Base-by-base conservation (phyloP, 2,888 invertebrate species). In the Brachypalpus laphriformis region DNA sequence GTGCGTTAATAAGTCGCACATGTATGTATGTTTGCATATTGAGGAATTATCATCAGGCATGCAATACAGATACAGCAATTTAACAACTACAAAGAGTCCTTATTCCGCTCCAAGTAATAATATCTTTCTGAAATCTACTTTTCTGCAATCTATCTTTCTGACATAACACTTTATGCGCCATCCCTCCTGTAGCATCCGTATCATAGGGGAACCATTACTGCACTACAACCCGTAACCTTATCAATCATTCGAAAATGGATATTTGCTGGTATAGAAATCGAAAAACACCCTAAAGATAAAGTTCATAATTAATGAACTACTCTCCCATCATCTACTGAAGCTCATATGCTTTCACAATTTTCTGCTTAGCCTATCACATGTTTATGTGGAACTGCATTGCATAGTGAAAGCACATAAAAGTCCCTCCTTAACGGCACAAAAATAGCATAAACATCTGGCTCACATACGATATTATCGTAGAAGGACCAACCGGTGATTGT, bases 291-390 rank as follows among this genome's bases (percentile, higher is more conserved):
- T 31, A 28, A 37, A 66, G 75, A 75, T 66, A 75, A 66, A 57
- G 25, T 56, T 57, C 54, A 66, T 65, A 66, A 66, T 75, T 57
- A 75, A 75, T 75, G 65, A 65, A 63, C 22, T 37, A 47, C 37
- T 28, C 75, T 65, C 25, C 9, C 4, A 22, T 45, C 11, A 25
- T 42, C 16, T 16, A 8, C 42, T 42, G 16, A 22, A 49, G 16
- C 51, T 54, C 59, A 75, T 65, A 65, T 56, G 40, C 63, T 63
- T n/a, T 31, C 25, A 37, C 54, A 31, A 54, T 42, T 63, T 74
- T 45, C 9, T 28, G 34, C 25, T 65, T 65, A 65, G 75, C 56
- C 75, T 65, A 37, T 63, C 45, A 6, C 22, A 51, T 61, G 16
- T 54, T 56, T 59, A 68, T 76, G 31, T 42, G 18, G 4, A 66